Evolutionary conservation across 2,113 vertebrate species (phyloP), one percentile per base, ranked within the genome.

Genomic region (Sporophila hypoxantha): DNA sequence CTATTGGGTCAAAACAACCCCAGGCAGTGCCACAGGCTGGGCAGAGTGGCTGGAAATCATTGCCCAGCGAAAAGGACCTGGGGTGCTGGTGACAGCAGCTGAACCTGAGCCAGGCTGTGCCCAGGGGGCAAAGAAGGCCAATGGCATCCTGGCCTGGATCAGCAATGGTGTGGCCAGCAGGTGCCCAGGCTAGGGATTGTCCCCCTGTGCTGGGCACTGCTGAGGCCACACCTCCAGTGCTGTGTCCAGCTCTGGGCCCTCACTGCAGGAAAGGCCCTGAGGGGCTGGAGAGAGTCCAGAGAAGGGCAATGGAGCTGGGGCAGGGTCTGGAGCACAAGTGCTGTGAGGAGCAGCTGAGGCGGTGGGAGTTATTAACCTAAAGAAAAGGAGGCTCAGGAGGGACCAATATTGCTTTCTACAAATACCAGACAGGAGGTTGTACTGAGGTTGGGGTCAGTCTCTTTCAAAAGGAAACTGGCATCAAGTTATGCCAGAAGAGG

Each of bases 311-410:
- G 0, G 62, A 74, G 46, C 8, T 87, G 68, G 6, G 25, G 23
- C 44, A 74, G 39, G n/a, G 16, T 21, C 39, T 66, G 30, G 53
- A 74, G 20, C 16, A 74, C 15, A 22, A 29, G 12, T 8, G 0
- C 41, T 37, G 22, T 44, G 66, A 61, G 52, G 10, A 70, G 32
- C 7, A 26, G 32, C 47, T 70, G 32, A 9, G 47, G 37, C 11
- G 16, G 26, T 2, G 1, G 20, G 14, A 2, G 6, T 4, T 64
- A 2, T 76, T 25, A 16, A 3, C 1, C 6, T 49, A 2, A 1
- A 55, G 39, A 19, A 47, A 39, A 73, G 13, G 15, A 67, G 5
- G 10, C 15, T 49, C 8, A 55, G 10, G 10, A 22, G 25, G 3
- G 13, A 60, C 39, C 12, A 27, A 27, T 23, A 16, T n/a, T 13